phyloP scores from a whole-genome alignment of 2,113 vertebrate species.

The Pomatostomus ruficeps region DNA sequence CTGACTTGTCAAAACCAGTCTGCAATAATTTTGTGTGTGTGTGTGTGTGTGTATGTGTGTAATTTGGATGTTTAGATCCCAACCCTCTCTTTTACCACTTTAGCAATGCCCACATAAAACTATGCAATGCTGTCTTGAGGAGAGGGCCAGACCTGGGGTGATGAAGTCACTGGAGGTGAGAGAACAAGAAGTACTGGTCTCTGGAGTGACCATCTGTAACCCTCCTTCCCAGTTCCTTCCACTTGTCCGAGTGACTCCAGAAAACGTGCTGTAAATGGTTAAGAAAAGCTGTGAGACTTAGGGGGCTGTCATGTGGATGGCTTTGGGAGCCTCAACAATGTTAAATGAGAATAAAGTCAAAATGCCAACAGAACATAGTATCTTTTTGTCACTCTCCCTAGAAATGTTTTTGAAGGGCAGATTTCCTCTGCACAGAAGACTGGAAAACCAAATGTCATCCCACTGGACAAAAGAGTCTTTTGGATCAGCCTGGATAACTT shows the following conservation, averaged over 20 bases:
- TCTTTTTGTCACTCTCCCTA: background rate
- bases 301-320: background rate
- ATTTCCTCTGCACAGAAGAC: background rate
- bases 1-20: background rate
- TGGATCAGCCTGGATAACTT: rapidly evolving
- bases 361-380: background rate
- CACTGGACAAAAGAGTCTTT: background rate
- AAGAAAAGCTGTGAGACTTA: background rate
- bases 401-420: background rate
- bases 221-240: background rate
- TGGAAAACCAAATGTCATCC: background rate
- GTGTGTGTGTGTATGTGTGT: background rate
- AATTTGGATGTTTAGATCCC: background rate
- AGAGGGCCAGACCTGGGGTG: background rate
- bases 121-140: background rate
- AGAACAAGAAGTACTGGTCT: background rate
- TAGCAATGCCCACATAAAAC: background rate
- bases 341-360: background rate
- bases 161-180: background rate
- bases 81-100: background rate
- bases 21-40: background rate
- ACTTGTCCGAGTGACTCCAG: background rate
- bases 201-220: background rate
- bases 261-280: rapidly evolving
- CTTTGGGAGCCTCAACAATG: background rate